Evolutionary conservation across 2,797 vertebrate genomes (phyloP).

Genomic region (Sarcophilus harrisii): DNA sequence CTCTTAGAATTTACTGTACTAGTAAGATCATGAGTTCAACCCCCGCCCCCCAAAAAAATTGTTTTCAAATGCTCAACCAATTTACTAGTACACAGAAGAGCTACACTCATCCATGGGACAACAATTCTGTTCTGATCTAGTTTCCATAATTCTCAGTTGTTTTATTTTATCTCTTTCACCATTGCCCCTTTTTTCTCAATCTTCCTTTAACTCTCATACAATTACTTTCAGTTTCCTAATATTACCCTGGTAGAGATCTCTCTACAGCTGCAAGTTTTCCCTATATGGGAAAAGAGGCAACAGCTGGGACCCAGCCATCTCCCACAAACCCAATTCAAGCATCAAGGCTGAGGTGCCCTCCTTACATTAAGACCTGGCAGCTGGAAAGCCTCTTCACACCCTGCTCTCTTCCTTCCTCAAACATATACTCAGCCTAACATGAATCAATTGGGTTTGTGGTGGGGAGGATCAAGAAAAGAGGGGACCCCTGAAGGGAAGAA

Average conservation of each 20-base stretch:
- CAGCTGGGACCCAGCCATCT: neutral
- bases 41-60: neutral
- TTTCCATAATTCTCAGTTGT: neutral
- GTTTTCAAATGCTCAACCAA: neutral
- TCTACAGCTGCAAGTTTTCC: neutral
- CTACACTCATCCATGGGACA: neutral
- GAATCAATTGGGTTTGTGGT: neutral
- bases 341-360: neutral
- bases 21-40: neutral
- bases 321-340: neutral
- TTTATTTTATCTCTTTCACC: accelerated
- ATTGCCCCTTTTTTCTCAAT: accelerated
- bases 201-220: neutral
- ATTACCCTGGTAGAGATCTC: neutral
- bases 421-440: neutral
- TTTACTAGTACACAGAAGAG: neutral
- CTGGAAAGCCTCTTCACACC: neutral
- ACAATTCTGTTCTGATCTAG: accelerated
- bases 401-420: neutral
- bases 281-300: neutral
- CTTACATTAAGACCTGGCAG: accelerated
- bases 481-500: neutral
- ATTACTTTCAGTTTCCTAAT: accelerated
- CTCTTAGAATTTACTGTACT: neutral
- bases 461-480: neutral